phyloP scores from a whole-genome alignment of 1,140 invertebrate species.

The Schlechtendalia chinensis region DNA sequence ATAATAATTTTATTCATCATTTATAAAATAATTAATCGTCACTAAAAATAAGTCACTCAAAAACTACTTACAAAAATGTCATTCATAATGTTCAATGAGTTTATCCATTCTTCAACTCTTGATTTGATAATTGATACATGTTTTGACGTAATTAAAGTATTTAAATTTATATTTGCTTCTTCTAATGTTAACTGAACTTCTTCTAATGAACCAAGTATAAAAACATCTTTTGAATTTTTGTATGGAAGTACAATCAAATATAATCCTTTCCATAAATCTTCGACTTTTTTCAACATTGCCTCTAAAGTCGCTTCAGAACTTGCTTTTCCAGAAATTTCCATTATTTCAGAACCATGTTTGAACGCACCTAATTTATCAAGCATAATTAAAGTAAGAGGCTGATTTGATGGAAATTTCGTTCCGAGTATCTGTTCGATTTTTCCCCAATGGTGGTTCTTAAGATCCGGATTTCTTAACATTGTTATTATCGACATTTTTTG shows the following conservation, averaged over 20 bases:
- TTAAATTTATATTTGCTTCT: slow-evolving; percentile 81
- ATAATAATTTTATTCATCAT: too few species aligned
- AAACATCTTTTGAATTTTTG: slow-evolving; percentile 78
- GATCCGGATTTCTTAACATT: slow-evolving; percentile 71
- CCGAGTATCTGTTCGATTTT: slow-evolving; percentile 73
- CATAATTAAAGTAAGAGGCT: slow-evolving; percentile 63
- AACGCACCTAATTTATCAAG: slow-evolving; percentile 74
- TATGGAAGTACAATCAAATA: slow-evolving; percentile 75
- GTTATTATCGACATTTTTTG: slow-evolving; percentile 69
- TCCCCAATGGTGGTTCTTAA: slow-evolving; percentile 77
- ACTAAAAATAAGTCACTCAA: too few species aligned
- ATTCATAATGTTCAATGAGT: slow-evolving; percentile 50
- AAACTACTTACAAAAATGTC: slow-evolving; percentile 47
- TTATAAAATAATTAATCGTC: background rate
- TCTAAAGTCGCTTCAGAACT: slow-evolving; percentile 81
- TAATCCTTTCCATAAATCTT: slow-evolving; percentile 75
- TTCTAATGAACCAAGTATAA: slow-evolving; percentile 76
- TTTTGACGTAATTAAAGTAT: slow-evolving; percentile 76
- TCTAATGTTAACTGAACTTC: slow-evolving; percentile 79
- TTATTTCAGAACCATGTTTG: slow-evolving; percentile 68
- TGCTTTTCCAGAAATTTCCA: slow-evolving; percentile 79
- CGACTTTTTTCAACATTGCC: slow-evolving; percentile 73
- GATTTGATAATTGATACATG: slow-evolving; percentile 70
- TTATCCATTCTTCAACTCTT: slow-evolving; percentile 77
- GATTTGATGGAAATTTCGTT: slow-evolving; percentile 66